Evolutionary conservation across 2,888 invertebrate genomes (phyloP).

Genomic region (Lampropteryx suffumata): DNA sequence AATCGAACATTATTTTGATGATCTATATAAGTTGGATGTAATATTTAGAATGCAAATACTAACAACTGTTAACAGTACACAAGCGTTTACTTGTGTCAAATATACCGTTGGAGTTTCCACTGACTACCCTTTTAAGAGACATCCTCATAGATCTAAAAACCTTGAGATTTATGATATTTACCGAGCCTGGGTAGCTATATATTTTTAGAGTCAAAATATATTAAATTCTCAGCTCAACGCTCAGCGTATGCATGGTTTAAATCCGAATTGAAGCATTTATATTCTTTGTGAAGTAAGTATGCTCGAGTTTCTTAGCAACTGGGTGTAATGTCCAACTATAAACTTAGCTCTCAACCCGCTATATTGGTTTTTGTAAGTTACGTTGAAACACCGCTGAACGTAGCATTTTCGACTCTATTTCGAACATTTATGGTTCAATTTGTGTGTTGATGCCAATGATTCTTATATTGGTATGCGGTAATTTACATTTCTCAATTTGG

Average conservation of each 20-base stretch:
- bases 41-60: no score
- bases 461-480: background rate
- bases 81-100: no score
- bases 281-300: conserved; percentile 51
- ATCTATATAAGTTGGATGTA: no score
- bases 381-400: conserved; percentile 1
- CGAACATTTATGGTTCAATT: background rate
- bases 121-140: no score
- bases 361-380: conserved; percentile 36
- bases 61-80: no score
- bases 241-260: conserved; percentile 6
- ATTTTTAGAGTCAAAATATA: no score
- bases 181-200: no score
- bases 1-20: no score
- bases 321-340: conserved; percentile 41
- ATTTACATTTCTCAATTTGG: background rate
- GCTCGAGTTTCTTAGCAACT: conserved; percentile 50
- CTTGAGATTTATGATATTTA: no score
- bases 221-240: conserved; percentile 10
- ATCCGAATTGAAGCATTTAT: conserved; percentile 42
- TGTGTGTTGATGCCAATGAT: background rate
- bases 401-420: conserved; percentile 11
- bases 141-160: no score
- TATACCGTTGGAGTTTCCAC: no score
- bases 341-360: conserved; percentile 37